Evolutionary conservation across 1,140 invertebrate genomes (phyloP).

Genomic region (Chrysoperla carnea): DNA sequence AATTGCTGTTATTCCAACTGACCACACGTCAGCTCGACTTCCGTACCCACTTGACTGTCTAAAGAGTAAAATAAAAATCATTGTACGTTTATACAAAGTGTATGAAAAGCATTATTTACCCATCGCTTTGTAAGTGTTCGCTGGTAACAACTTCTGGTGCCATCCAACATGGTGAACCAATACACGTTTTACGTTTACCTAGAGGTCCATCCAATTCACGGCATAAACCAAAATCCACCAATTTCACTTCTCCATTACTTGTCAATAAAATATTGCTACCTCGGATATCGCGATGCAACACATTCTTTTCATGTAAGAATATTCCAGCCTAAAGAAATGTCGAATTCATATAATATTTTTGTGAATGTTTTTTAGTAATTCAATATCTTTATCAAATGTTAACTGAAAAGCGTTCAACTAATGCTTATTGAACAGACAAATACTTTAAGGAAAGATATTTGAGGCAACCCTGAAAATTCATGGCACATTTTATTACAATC

Average conservation of each 20-base stretch:
- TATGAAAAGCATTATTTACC: too few relatives aligned
- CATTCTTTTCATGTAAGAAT: conserved; percentile 66
- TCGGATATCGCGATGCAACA: conserved; percentile 75
- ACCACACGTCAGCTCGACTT: conserved; percentile 74
- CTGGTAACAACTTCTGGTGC: conserved; percentile 64
- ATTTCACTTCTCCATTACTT: conserved; percentile 62
- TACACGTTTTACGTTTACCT: conserved; percentile 46
- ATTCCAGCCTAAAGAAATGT: conserved; percentile 40
- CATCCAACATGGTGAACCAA: conserved; percentile 85
- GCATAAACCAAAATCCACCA: conserved; percentile 70
- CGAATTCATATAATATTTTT: conserved; percentile 1
- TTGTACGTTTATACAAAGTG: conserved; percentile 6
- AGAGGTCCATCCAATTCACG: conserved; percentile 58
- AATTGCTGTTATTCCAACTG: conserved; percentile 78
- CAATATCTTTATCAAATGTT: too few relatives aligned
- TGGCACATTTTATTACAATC: too few relatives aligned
- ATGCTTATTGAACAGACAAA: too few relatives aligned
- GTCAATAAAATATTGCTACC: conserved; percentile 77
- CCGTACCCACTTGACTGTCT: conserved; percentile 36
- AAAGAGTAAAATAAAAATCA: conserved; percentile 11
- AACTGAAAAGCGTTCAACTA: too few relatives aligned
- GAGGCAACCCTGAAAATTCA: too few relatives aligned
- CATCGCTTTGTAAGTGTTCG: background rate
- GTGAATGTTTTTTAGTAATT: too few relatives aligned
- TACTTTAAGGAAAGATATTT: too few relatives aligned